Evolutionary conservation across 2,888 invertebrate genomes (phyloP).

Genomic region (Saturnia japonica): DNA sequence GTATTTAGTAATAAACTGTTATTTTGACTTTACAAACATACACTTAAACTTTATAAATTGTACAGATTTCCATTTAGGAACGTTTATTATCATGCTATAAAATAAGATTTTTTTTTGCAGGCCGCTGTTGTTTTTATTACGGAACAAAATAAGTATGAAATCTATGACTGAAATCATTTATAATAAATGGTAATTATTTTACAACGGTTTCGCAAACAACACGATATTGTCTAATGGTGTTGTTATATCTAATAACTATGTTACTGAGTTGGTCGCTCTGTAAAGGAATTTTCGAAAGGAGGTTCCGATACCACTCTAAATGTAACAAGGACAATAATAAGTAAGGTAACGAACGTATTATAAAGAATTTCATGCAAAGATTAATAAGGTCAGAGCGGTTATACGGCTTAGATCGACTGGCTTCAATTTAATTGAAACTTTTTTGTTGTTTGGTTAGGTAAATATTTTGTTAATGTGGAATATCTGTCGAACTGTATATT

Average conservation of each 20-base stretch:
- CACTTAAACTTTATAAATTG: too few species aligned
- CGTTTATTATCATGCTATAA: too few species aligned
- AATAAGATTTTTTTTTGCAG: too few species aligned
- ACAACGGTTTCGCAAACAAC: constrained; percentile 13
- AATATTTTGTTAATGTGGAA: background rate
- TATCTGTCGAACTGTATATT: background rate
- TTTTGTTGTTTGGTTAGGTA: background rate
- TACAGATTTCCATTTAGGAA: too few species aligned
- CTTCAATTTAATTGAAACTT: background rate
- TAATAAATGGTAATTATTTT: background rate
- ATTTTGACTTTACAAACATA: too few species aligned
- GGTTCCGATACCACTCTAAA: constrained; percentile 43
- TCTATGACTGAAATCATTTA: too few species aligned
- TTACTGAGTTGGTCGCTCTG: constrained; percentile 22
- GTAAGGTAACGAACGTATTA: constrained; percentile 13
- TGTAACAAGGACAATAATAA: constrained; percentile 57
- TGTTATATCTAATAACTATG: constrained; percentile 12
- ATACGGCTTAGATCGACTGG: background rate
- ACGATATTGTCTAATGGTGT: constrained; percentile 15
- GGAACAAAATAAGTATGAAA: too few species aligned
- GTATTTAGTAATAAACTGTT: too few species aligned
- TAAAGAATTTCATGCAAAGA: constrained; percentile 18
- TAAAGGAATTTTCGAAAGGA: constrained; percentile 65
- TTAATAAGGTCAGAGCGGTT: constrained; percentile 15
- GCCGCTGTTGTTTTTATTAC: too few species aligned